Base-by-base conservation (phyloP, 1,140 invertebrate genomes). In the Drosophila oshimai region DNA sequence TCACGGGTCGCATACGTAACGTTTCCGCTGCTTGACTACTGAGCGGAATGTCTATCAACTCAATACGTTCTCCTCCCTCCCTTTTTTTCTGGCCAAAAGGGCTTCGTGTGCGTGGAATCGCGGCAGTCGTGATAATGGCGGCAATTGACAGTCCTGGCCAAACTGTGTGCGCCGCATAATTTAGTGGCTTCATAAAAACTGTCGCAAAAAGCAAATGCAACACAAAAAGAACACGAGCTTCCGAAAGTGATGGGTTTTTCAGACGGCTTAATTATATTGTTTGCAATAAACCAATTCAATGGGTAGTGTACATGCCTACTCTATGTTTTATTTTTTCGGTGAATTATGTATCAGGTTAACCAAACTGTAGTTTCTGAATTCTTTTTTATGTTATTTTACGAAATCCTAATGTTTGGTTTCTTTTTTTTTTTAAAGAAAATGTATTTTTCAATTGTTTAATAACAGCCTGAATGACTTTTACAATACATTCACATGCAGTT, bases 1-100 rank as follows among this genome's bases (percentile, higher is more conserved):
- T 33, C 47, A 67, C 46, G 76, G 49, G 67, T 55, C 57, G 60
- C 55, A 86, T 80, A 84, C 68, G 75, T 61, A 72, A 60, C 50
- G 47, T 62, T 74, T 61, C 70, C 73, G 72, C 62, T 47, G 69
- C 53, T 60, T 58, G 70, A 81, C 68, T 55, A 31, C 61, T 28
- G 34, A 42, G 36, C 72, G 44, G 15, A 72, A 70, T 57, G 51
- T 79, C 74, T 60, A 65, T 74, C 69, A 78, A 74, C 53, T 41
- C 62, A 69, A 36, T 69, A 26, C 44, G 55, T 15, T 26, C 20
- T 18, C 39, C n/a, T 17, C 26, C 20, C 17, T 24, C 28, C n/a
- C 20, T 53, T 29, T 28, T 26, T 39, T 22, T 10, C 18, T 67
- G 47, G 46, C 64, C 61, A 45, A 36, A 34, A 64, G 60, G 24